Base-by-base conservation (phyloP, 2,888 invertebrate species). In the Melanargia galathea region DNA sequence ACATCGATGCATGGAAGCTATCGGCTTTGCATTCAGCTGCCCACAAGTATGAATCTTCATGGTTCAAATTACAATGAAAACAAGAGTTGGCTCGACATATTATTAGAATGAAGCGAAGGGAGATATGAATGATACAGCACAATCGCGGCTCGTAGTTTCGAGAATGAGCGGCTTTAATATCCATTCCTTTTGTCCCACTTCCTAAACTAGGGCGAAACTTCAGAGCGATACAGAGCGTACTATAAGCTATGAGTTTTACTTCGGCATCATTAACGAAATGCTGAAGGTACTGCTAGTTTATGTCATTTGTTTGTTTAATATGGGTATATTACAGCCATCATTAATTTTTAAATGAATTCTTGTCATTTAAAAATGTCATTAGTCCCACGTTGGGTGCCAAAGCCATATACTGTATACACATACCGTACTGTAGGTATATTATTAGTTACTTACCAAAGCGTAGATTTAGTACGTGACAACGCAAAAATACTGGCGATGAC, bases 101-200 rank as follows among this genome's bases (percentile, higher is more conserved):
- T 49, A 7, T 18, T 20, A 20, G 13, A 18, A 22, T 38, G 62
- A 33, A 52, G 35, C n/a, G 35, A 7, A n/a, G 35, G n/a, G 40
- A 40, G 26, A 33, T 52, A 45, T 45, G 20, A 43, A 40, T 51
- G 60, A 40, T 43, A 55, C 52, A 35, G 52, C 35, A 52, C 33
- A 52, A 26, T 26, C 24, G 26, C 45, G 26, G 60, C 33, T 49
- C 52, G 54, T 49, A 22, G 60, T 40, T 52, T 61, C 64, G 45
- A 57, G 56, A 62, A 46, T 65, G 60, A 62, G 67, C 62, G 46
- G 58, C 65, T 65, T 65, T 66, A 64, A 66, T 66, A 66, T 64
- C 65, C 65, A 69, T 67, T 70, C 59, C 64, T 66, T 61, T 61
- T 63, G 68, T 61, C 68, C 70, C 61, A 70, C 64, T 70, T 70